Base-by-base conservation (phyloP, 2,797 vertebrate genomes). In the Siniperca obscura region DNA sequence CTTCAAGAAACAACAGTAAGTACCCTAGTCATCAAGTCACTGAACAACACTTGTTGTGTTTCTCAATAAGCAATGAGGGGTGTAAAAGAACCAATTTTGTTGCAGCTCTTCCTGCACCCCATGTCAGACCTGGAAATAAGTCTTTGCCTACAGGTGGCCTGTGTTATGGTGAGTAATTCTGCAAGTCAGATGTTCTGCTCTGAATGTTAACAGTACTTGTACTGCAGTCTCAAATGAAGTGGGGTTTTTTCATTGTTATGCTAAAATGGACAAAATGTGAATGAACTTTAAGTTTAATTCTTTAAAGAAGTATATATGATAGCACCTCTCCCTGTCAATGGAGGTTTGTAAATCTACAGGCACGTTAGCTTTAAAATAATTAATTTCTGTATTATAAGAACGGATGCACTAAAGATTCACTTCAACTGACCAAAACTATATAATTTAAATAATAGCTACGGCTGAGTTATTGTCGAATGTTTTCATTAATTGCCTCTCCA, bases 21-120 rank as follows among this genome's bases (percentile, higher is more conserved):
- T 56, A 70, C 10, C 38, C 13, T 4, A 46, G 62, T 83, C 81
- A 67, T 87, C 55, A 76, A 75, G 76, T 65, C 78, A 70, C 34
- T 21, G 34, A 85, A 65, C 67, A 81, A 53, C 65, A 25, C 71
- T 83, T 52, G 67, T 57, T 69, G 72, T 44, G 69, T 73, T 80
- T 71, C 59, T 77, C 48, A 84, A 82, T 70, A 76, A 80, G 67
- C 68, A 73, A 76, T 50, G 36, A 71, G 50, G 30, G 59, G 21
- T 76, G 82, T 72, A 48, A 71, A 83, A 72, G 71, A 78, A 74
- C 66, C 46, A 66, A 64, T 81, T 84, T 61, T 70, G 42, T 57
- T 50, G 30, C 60, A 81, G 57, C 73, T 78, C 7, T 40, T 74
- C 50, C 42, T 62, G 14, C 22, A n/a, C 64, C 17, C 67, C 34